Evolutionary conservation across 2,113 vertebrate species (phyloP).

Genomic region (Lasiurus cinereus): DNA sequence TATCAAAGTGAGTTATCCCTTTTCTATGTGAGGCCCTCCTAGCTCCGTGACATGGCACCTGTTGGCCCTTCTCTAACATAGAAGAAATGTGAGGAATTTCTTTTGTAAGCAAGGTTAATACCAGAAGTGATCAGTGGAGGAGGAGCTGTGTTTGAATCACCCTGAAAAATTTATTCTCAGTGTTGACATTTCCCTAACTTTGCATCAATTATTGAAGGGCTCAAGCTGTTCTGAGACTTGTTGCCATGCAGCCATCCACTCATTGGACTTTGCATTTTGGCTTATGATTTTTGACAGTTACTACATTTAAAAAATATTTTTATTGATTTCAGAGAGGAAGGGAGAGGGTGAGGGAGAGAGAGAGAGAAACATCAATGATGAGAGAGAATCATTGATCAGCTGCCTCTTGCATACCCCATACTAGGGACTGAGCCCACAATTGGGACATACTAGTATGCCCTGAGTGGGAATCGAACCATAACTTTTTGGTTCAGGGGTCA

Average conservation of each 20-base stretch:
- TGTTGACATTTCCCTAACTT: constrained; percentile 44
- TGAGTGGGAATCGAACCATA: no score
- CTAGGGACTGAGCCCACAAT: background rate
- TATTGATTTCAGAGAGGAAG: no score
- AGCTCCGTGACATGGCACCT: background rate
- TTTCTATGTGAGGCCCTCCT: background rate
- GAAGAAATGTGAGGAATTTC: background rate
- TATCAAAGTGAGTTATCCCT: background rate
- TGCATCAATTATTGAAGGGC: constrained; percentile 26
- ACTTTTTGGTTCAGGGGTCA: background rate
- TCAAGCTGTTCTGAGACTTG: background rate
- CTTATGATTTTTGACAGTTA: background rate
- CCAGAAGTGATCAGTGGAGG: background rate
- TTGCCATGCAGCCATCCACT: background rate
- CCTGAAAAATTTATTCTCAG: background rate
- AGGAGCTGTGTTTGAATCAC: background rate
- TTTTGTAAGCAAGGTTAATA: constrained; percentile 9
- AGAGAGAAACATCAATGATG: background rate
- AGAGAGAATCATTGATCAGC: background rate
- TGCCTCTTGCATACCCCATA: background rate
- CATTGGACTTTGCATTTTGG: background rate
- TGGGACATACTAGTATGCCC: no score
- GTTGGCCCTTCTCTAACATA: background rate
- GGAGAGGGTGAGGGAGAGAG: background rate
- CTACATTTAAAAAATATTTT: background rate